Conservation (phyloP, 2,797 vertebrate species). For the Catostomus latipinnis region DNA sequence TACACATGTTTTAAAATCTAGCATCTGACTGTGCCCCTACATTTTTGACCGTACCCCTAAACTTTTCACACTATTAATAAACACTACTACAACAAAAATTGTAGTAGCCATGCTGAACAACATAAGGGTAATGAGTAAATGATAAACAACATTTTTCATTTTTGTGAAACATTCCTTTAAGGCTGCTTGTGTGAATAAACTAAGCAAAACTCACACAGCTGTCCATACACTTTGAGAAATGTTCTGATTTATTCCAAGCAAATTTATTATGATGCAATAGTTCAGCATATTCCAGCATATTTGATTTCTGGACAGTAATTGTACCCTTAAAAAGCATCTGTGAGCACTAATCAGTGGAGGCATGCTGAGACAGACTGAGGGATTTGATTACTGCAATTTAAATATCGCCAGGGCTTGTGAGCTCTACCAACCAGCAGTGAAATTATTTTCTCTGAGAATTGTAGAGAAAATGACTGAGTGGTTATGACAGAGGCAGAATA, state of each 20-base stretch:
- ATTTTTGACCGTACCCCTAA: too few relatives aligned
- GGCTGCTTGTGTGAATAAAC: neutral
- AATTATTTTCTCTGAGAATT: conserved; percentile 46
- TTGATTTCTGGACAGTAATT: conserved; percentile 47
- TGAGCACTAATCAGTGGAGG: conserved; percentile 42
- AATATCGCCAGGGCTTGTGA: conserved; percentile 49
- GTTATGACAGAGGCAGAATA: conserved; percentile 24
- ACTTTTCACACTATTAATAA: too few relatives aligned
- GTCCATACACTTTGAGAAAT: conserved; percentile 6
- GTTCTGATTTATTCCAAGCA: conserved; percentile 7
- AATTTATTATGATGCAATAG: conserved; percentile 29
- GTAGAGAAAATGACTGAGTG: conserved; percentile 4
- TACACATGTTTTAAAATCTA: too few relatives aligned
- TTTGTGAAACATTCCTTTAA: neutral
- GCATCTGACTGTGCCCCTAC: too few relatives aligned
- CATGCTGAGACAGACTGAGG: conserved; percentile 25
- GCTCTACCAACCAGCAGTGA: conserved; percentile 34
- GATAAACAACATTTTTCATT: too few relatives aligned
- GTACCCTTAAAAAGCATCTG: conserved; percentile 44
- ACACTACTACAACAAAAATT: too few relatives aligned
- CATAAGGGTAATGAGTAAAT: too few relatives aligned
- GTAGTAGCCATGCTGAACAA: too few relatives aligned
- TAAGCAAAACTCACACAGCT: neutral
- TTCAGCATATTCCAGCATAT: conserved; percentile 26
- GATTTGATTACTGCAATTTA: conserved; percentile 55